Conservation (phyloP, 2,797 vertebrate genomes). For the Vultur gryphus region DNA sequence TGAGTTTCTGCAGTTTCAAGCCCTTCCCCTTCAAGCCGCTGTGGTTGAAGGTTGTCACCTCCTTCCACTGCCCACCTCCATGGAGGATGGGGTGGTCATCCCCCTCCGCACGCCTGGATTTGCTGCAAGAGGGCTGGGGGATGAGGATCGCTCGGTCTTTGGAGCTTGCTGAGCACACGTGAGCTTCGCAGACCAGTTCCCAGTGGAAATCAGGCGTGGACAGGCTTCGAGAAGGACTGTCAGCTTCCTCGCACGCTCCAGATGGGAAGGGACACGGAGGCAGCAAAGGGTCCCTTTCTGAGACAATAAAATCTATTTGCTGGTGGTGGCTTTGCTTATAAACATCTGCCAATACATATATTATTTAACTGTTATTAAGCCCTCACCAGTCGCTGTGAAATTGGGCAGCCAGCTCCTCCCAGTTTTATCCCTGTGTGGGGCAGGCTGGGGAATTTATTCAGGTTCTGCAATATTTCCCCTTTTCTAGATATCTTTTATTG, state of each 20-base stretch:
- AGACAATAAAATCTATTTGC: background rate
- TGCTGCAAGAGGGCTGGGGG: background rate
- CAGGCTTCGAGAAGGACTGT: background rate
- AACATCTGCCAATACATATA: background rate
- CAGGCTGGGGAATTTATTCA: background rate
- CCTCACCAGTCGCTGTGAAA: background rate
- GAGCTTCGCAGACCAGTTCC: background rate
- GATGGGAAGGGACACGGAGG: background rate
- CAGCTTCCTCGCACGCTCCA: background rate
- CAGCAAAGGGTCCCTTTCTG: background rate
- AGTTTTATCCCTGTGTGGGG: background rate
- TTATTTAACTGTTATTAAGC: background rate
- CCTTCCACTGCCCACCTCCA: accelerated
- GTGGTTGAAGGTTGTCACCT: background rate
- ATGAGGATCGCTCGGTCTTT: accelerated
- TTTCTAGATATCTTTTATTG: background rate
- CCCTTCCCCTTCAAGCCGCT: background rate
- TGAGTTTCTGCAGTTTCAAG: background rate
- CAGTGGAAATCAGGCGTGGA: background rate
- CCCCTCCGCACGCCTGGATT: accelerated
- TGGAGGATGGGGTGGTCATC: no score
- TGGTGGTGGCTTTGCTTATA: background rate
- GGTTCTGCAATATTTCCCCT: background rate
- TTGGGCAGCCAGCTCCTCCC: background rate
- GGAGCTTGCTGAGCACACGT: background rate